Evolutionary conservation across 2,797 vertebrate species (phyloP), one percentile per base, ranked within the genome.

Genomic region (Tapirus indicus): DNA sequence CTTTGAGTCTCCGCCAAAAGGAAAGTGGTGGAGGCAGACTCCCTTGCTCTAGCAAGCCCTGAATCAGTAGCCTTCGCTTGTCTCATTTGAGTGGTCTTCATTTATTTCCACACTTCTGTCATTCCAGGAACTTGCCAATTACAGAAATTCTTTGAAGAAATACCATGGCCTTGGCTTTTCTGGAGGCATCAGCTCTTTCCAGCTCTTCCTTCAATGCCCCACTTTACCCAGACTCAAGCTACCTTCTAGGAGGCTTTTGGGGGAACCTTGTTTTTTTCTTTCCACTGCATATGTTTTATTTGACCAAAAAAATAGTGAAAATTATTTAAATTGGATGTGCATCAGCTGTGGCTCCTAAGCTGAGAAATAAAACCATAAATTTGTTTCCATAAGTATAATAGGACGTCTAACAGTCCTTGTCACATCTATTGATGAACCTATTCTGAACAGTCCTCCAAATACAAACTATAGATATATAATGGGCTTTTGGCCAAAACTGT

Each of bases 381-480:
- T 90, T 95, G 29, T 60, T 96, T 93, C 47, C 44, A n/a, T 82
- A 79, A 78, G 6, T 74, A 58, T 52, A 64, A 56, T 41, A 54
- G 27, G 52, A 68, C 1, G 38, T 69, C 60, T 75, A 80, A 96
- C 74, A 41, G 89, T 88, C n/a, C 27, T 84, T 88, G 32, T 62
- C 86, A 23, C 69, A 32, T 29, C 29, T 68, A 5, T 68, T 14
- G 18, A 71, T 94, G 35, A 95, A 18, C 14, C 60, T 85, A 90
- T 68, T 74, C 41, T 78, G 0, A 88, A 69, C 62, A 85, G 44
- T 91, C 32, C 71, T 75, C 90, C 56, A 95, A 68, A 68, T 14
- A 95, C 72, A 77, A 96, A 69, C 20, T 83, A 66, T 23, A 44
- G 85, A 95, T 69, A 44, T 56, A 58, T 47, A 92, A 89, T 49